phyloP scores from a whole-genome alignment of 2,797 vertebrate genomes.

The Valencia hispanica region DNA sequence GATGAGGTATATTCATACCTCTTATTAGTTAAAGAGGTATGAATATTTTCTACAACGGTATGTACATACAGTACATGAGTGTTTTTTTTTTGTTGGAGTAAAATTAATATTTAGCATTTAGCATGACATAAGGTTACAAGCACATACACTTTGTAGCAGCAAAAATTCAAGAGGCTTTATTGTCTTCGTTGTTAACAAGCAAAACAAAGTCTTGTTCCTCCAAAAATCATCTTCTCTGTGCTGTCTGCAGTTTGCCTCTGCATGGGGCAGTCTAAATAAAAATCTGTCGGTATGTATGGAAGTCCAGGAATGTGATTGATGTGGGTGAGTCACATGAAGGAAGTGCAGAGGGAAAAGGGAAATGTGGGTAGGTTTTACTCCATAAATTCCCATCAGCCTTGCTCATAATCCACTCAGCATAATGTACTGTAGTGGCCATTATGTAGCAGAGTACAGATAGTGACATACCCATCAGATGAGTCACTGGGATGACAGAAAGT shows the following conservation, averaged over 20 bases:
- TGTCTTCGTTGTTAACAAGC: background rate
- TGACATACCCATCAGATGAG: slow-evolving; percentile 49
- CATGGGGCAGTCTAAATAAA: slow-evolving; percentile 28
- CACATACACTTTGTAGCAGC: background rate
- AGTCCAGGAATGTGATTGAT: slow-evolving; percentile 65
- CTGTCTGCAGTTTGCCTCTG: slow-evolving; percentile 26
- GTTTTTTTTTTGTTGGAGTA: background rate
- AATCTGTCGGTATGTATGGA: slow-evolving; percentile 50
- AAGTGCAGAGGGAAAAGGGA: slow-evolving; percentile 54
- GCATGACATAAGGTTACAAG: no score
- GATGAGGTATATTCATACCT: background rate
- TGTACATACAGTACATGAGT: no score
- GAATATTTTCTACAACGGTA: no score
- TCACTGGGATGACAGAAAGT: slow-evolving; percentile 41
- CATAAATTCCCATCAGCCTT: slow-evolving; percentile 56
- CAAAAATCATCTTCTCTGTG: background rate
- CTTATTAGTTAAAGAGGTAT: no score
- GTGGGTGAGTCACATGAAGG: slow-evolving; percentile 63
- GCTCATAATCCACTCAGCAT: slow-evolving; percentile 74
- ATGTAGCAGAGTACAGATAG: slow-evolving; percentile 27
- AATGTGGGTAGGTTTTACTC: slow-evolving; percentile 34
- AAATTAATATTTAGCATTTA: background rate
- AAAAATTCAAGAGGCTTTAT: background rate
- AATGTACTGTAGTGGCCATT: slow-evolving; percentile 25
- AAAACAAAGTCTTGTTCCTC: background rate